Evolutionary conservation across 1,140 invertebrate genomes (phyloP).

Genomic region (Manduca sexta): DNA sequence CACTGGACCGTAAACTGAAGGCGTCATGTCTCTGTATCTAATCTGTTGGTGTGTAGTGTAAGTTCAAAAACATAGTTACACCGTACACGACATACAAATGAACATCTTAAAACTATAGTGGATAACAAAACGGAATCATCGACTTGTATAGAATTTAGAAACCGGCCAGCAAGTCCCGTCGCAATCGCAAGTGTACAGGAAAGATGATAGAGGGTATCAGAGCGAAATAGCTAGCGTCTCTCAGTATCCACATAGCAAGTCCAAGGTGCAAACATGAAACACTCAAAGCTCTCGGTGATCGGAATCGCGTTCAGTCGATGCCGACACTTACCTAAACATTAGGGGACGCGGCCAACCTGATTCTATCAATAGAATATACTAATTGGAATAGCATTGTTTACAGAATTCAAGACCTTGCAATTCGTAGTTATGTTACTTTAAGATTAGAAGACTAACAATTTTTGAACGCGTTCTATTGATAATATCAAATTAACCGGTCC

Average conservation of each 20-base stretch:
- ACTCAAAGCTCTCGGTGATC: constrained; percentile 74
- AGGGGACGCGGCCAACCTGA: constrained; percentile 8
- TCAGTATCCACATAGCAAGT: constrained; percentile 73
- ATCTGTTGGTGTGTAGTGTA: neutral
- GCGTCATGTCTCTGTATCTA: constrained; percentile 6
- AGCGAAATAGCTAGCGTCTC: constrained; percentile 69
- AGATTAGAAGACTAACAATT: too few species aligned
- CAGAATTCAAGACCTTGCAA: too few species aligned
- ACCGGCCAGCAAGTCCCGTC: constrained; percentile 58
- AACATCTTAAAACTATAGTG: neutral
- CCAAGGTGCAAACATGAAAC: constrained; percentile 75
- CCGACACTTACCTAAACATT: constrained; percentile 54
- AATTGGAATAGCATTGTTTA: neutral
- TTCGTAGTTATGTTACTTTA: too few species aligned
- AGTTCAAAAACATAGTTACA: neutral
- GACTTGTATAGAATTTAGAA: constrained; percentile 6
- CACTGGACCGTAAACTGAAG: neutral
- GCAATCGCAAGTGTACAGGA: constrained; percentile 68
- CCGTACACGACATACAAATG: neutral
- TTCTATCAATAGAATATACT: neutral
- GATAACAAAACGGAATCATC: constrained; percentile 24
- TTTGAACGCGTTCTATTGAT: neutral
- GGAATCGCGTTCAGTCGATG: constrained; percentile 45
- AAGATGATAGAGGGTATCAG: constrained; percentile 68
- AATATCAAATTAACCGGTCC: neutral